Evolutionary conservation across 2,113 vertebrate species (phyloP).

Genomic region (Helogale parvula): DNA sequence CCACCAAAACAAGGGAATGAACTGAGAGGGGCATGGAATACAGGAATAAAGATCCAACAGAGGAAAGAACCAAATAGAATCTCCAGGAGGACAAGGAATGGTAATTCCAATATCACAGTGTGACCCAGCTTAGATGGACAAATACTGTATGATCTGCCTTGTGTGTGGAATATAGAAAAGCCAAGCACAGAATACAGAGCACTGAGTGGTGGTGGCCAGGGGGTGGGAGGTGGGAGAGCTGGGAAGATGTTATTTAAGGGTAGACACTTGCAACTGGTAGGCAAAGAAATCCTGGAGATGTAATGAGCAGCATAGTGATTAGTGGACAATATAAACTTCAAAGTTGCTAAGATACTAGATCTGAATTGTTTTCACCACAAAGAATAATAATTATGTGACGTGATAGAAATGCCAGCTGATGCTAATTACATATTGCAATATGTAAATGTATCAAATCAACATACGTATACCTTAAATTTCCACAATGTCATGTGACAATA

Average conservation of each 20-base stretch:
- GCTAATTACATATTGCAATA: neutral
- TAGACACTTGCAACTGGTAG: neutral
- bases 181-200: neutral
- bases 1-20: neutral
- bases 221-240: accelerated
- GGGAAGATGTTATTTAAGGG: neutral
- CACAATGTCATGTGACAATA: neutral
- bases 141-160: neutral
- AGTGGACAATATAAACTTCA: neutral
- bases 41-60: neutral
- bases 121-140: neutral
- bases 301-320: neutral
- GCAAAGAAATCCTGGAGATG: neutral
- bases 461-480: neutral
- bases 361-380: neutral
- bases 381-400: neutral
- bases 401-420: neutral
- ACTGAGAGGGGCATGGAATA: neutral
- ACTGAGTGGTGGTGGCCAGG: neutral
- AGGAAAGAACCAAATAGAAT: neutral
- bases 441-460: neutral
- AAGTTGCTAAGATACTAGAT: neutral
- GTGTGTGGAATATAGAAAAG: neutral
- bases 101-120: neutral
- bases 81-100: neutral